phyloP scores from a whole-genome alignment of 2,888 invertebrate species.

The Dioctria rufipes region DNA sequence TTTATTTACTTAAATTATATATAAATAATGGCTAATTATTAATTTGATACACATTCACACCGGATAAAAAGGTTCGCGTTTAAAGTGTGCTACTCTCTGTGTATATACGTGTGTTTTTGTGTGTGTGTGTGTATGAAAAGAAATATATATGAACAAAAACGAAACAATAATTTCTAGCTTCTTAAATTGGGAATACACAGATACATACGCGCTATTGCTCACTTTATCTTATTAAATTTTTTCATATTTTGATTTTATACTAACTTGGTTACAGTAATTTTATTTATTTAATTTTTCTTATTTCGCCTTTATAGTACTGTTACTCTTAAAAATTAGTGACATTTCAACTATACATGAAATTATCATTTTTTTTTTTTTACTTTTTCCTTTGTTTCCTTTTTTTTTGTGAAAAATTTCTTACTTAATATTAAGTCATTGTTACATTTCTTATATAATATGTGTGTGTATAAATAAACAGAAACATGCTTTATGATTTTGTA shows the following conservation, averaged over 20 bases:
- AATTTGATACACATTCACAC: conserved; percentile 48
- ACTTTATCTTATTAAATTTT: background rate
- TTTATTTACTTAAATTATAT: conserved; percentile 51
- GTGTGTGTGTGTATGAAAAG: too few species aligned
- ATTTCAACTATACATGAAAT: conserved; percentile 49
- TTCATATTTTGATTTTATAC: background rate
- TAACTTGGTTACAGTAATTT: conserved; percentile 10
- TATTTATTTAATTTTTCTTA: conserved; percentile 9
- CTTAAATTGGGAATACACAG: too few species aligned
- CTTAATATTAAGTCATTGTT: conserved; percentile 43
- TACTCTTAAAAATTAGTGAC: background rate
- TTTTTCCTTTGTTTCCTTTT: too few species aligned
- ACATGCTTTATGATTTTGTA: conserved; percentile 21
- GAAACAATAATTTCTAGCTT: too few species aligned
- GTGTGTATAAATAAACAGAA: conserved; percentile 2
- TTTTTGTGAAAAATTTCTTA: conserved; percentile 11
- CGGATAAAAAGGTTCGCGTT: conserved; percentile 12
- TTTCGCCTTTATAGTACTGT: background rate
- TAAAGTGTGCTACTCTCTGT: background rate
- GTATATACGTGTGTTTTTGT: background rate
- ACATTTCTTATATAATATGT: conserved; percentile 14
- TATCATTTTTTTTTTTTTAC: background rate
- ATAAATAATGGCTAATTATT: conserved; percentile 19
- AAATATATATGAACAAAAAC: too few species aligned
- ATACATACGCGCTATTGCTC: conserved; percentile 3